Evolutionary conservation across 2,797 vertebrate species (phyloP), one percentile per base, ranked within the genome.

Genomic region (Danio albolineatus): DNA sequence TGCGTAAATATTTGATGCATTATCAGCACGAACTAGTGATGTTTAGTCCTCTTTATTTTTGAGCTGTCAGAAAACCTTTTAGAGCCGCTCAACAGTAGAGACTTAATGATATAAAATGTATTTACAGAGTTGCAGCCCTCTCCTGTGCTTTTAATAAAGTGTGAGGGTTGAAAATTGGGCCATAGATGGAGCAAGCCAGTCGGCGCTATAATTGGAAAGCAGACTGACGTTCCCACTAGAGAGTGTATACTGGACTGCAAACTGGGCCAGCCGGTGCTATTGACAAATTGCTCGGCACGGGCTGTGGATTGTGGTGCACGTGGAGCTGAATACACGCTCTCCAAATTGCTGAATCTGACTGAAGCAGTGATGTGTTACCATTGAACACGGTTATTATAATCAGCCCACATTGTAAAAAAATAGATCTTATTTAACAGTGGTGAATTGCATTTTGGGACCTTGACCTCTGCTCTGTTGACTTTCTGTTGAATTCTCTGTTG

Each of bases 221-320:
- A 16, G 28, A 72, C 66, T 17, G 4, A n/a, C 28, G 51, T 69
- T 51, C 70, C 49, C 73, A 64, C 54, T 54, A 59, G 83, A 82
- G 83, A 77, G 61, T 66, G 59, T 59, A 48, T 66, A 14, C 69
- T 53, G 54, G 44, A 65, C 54, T 69, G 41, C 66, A 86, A 87
- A 86, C 75, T 85, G 76, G 83, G 84, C 76, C 84, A 80, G 39
- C 10, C 43, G 41, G 17, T 69, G 51, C 12, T 82, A 84, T 82
- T 84, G 84, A 86, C 79, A 82, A 82, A 87, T 80, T 74, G 49
- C 64, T 77, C 4, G 16, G 71, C 56, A 62, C 83, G 65, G 64
- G 65, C 44, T 59, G 44, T 43, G 80, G 67, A 82, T 86, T 84
- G 81, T 48, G 36, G 67, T 79, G 73, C 54, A 46, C 41, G 39